A percentile compares a stretch with the other conserved stretches of the same genome.
These are phyloP conservation scores for Pipa parva DNA, from an alignment of 2,113 vertebrate genomes.

Conservation along the genomic window DNA sequence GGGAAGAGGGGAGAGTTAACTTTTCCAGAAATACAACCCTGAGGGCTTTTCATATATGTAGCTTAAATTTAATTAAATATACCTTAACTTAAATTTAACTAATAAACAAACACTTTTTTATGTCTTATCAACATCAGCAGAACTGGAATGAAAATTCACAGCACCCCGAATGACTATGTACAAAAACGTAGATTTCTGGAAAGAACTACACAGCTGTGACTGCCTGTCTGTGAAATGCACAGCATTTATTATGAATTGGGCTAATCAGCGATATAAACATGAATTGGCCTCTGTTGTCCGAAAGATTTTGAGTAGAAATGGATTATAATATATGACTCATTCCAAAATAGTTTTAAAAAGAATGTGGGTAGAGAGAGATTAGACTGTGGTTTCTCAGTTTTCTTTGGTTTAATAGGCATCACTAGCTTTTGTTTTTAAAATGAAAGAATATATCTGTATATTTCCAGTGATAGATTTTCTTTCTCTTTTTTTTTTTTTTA, in stretches of 20 bases:
- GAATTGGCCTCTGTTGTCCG: conserved; percentile 47
- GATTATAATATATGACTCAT: conserved; percentile 4
- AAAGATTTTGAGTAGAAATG: conserved; percentile 50
- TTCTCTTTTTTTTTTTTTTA: background rate
- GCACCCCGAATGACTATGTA: conserved; percentile 41
- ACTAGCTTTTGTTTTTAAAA: conserved; percentile 19
- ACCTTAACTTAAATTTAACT: no score
- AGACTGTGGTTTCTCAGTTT: conserved; percentile 22
- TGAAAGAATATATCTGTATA: background rate
- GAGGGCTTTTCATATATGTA: no score
- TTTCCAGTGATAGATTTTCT: no score
- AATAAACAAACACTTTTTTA: conserved; percentile 36
- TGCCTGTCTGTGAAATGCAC: conserved; percentile 44
- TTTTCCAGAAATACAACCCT: no score
- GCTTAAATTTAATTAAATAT: no score
- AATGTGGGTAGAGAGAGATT: conserved; percentile 43
- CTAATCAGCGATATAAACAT: conserved; percentile 45
- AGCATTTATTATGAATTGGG: conserved; percentile 43
- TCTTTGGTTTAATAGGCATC: conserved; percentile 18
- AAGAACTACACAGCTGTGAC: conserved; percentile 41
- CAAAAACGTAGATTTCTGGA: conserved; percentile 45
- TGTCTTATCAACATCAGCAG: conserved; percentile 37
- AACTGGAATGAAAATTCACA: conserved; percentile 46
- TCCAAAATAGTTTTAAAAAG: conserved; percentile 21
- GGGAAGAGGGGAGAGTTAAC: no score